phyloP scores from a whole-genome alignment of 2,113 vertebrate genomes.

The Thomomys bottae region DNA sequence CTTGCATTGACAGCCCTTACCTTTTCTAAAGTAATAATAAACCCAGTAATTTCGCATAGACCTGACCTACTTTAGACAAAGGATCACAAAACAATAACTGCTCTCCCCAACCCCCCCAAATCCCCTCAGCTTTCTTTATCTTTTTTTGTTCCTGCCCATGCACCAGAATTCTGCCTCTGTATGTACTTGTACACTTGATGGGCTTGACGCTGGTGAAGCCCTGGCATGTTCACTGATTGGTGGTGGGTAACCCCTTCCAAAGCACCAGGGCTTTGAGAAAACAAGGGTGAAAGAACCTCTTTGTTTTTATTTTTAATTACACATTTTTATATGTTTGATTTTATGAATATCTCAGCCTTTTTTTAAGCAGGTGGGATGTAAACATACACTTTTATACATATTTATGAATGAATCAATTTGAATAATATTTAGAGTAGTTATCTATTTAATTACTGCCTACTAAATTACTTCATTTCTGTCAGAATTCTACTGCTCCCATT shows the following conservation, averaged over 20 bases:
- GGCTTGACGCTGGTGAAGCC: not conserved
- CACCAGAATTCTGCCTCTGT: not conserved
- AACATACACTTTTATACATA: not conserved
- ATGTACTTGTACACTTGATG: not conserved
- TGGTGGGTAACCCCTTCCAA: not conserved
- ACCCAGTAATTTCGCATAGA: conserved; percentile 56
- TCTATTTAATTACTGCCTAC: not conserved
- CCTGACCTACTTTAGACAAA: conserved; percentile 74
- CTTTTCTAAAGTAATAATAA: conserved; percentile 55
- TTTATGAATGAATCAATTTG: not conserved
- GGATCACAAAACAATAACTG: not conserved
- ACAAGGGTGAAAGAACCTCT: not conserved
- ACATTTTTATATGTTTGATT: conserved; percentile 14
- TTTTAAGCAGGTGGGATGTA: not conserved
- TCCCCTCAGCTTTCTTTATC: conserved; percentile 22
- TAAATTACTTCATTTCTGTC: not conserved
- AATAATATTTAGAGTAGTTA: not conserved
- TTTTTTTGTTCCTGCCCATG: not conserved
- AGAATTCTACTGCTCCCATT: not conserved
- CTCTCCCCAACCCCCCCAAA: too few species aligned
- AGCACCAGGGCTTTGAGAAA: not conserved
- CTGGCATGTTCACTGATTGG: not conserved
- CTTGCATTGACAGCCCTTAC: conserved; percentile 38
- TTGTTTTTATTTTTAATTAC: conserved; percentile 53
- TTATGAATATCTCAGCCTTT: not conserved